phyloP scores from a whole-genome alignment of 2,888 invertebrate genomes.

The Leptinotarsa haldemani region DNA sequence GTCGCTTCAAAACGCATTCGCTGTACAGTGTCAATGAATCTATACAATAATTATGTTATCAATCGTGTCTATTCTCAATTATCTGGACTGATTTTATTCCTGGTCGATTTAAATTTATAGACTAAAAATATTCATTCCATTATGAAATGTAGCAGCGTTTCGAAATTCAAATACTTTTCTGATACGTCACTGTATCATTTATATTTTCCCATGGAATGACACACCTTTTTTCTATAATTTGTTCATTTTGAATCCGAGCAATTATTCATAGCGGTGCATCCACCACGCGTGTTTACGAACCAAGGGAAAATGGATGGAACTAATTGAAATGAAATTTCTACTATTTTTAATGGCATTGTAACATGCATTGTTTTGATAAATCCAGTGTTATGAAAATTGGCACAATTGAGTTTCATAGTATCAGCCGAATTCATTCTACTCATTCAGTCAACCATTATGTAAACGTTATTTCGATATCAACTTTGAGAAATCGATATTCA shows the following conservation, averaged over 20 bases:
- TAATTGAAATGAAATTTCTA: not conserved
- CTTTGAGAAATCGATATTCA: no score
- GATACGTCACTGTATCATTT: not conserved
- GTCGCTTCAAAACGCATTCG: no score
- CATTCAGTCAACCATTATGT: no score
- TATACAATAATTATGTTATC: not conserved
- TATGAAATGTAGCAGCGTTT: not conserved
- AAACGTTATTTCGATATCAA: no score
- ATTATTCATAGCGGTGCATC: not conserved
- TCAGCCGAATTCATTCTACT: no score
- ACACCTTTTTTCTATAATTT: not conserved
- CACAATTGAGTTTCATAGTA: no score
- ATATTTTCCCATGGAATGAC: not conserved
- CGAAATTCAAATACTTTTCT: not conserved
- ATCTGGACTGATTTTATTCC: not conserved
- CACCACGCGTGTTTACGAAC: not conserved
- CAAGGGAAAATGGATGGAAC: not conserved
- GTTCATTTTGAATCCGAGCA: not conserved
- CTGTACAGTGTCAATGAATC: not conserved
- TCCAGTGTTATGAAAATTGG: not conserved
- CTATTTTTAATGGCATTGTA: not conserved
- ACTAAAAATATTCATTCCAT: not conserved
- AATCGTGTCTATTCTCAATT: not conserved
- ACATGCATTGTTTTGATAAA: not conserved
- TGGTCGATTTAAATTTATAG: not conserved